Conservation (phyloP, 1,140 invertebrate species). For the Patella vulgata region DNA sequence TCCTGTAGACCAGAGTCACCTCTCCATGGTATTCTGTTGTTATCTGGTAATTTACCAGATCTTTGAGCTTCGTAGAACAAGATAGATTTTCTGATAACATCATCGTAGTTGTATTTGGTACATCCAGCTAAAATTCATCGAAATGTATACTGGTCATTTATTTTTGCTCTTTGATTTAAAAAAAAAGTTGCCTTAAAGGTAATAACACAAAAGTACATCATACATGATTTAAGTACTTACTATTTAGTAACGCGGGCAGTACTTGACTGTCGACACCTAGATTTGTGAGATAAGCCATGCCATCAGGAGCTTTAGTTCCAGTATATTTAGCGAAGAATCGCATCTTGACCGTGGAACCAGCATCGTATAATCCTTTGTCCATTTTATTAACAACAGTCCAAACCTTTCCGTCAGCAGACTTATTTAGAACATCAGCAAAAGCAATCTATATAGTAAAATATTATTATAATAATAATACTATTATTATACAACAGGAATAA, state of each 20-base stretch:
- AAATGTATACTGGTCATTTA: too few relatives aligned
- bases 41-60: slow-evolving; percentile 72
- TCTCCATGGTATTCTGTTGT: slow-evolving; percentile 73
- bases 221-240: too few relatives aligned
- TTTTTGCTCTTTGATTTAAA: too few relatives aligned
- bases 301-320: neutral
- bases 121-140: too few relatives aligned
- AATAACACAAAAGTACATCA: too few relatives aligned
- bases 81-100: slow-evolving; percentile 70
- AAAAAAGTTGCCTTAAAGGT: too few relatives aligned
- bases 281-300: too few relatives aligned
- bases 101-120: slow-evolving; percentile 68
- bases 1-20: slow-evolving; percentile 73
- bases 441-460: too few relatives aligned
- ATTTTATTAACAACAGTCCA: slow-evolving; percentile 25
- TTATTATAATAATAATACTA: too few relatives aligned
- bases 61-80: slow-evolving; percentile 76
- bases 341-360: slow-evolving; percentile 5
- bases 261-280: too few relatives aligned
- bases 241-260: too few relatives aligned
- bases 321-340: slow-evolving; percentile 18
- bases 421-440: neutral
- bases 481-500: too few relatives aligned
- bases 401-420: slow-evolving; percentile 13
- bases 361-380: slow-evolving; percentile 10